phyloP scores from a whole-genome alignment of 2,113 vertebrate genomes.

The Aspiorhynchus laticeps region DNA sequence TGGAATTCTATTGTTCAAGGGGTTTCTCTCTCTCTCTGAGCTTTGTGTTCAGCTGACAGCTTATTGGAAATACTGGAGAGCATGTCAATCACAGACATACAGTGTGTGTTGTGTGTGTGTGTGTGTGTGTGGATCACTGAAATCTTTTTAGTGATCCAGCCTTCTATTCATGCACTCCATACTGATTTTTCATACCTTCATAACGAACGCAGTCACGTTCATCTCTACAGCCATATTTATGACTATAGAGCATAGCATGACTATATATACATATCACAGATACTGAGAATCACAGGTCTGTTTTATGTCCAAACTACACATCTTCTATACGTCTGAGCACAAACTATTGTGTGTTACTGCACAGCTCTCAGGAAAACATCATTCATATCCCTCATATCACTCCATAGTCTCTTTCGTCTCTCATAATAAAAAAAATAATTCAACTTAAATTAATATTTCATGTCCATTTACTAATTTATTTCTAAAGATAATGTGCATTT shows the following conservation, averaged over 20 bases:
- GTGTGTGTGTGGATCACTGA: not conserved
- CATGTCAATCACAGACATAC: conserved; percentile 7
- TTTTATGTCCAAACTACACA: not conserved
- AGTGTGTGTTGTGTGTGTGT: not conserved
- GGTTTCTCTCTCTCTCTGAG: not conserved
- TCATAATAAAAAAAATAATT: not conserved
- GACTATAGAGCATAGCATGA: not conserved
- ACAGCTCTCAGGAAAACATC: not conserved
- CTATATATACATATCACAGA: not conserved
- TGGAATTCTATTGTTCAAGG: not conserved
- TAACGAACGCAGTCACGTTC: not conserved
- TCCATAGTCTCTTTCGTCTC: not conserved
- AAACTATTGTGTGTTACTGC: not conserved
- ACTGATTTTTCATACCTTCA: not conserved
- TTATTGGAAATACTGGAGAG: conserved; percentile 32
- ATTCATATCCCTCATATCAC: not conserved
- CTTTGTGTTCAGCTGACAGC: conserved; percentile 15
- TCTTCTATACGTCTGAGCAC: not conserved
- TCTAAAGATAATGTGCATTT: not conserved
- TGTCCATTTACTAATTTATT: not conserved
- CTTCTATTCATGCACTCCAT: not conserved
- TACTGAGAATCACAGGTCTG: not conserved
- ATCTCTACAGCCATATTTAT: conserved; percentile 19
- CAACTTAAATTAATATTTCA: not conserved
- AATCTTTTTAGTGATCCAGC: conserved; percentile 5